Evolutionary conservation across 2,113 vertebrate genomes (phyloP).

Genomic region (Pedetes capensis): DNA sequence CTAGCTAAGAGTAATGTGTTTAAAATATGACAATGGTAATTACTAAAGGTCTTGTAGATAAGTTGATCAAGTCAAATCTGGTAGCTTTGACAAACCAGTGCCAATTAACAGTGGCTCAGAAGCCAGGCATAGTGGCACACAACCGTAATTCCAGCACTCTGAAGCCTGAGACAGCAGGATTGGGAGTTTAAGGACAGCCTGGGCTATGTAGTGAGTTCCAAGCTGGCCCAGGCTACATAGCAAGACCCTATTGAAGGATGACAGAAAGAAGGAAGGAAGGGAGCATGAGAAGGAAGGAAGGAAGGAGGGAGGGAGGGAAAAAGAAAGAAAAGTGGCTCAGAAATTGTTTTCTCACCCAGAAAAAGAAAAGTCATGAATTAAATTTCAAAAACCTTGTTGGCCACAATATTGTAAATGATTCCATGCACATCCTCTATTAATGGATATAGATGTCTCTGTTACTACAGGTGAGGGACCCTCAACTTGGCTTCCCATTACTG

Average conservation of each 20-base stretch:
- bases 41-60: background rate
- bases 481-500: background rate
- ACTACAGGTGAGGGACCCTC: background rate
- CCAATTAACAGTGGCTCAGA: too few relatives aligned
- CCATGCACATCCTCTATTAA: background rate
- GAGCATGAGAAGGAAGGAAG: too few relatives aligned
- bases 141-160: too few relatives aligned
- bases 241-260: too few relatives aligned
- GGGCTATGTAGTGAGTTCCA: too few relatives aligned
- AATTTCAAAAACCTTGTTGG: background rate
- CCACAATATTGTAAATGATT: background rate
- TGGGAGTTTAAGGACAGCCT: too few relatives aligned
- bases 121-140: too few relatives aligned
- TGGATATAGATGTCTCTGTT: background rate
- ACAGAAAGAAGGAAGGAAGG: too few relatives aligned
- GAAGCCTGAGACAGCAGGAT: too few relatives aligned
- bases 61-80: background rate
- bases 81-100: slow-evolving; percentile 4
- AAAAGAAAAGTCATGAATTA: background rate
- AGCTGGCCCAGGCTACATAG: too few relatives aligned
- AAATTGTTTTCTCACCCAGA: background rate
- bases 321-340: background rate
- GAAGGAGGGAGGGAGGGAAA: too few relatives aligned
- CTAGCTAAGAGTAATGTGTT: background rate
- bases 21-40: background rate